Base-by-base conservation (phyloP, 2,113 vertebrate genomes). In the Pelvicachromis taeniatus region DNA sequence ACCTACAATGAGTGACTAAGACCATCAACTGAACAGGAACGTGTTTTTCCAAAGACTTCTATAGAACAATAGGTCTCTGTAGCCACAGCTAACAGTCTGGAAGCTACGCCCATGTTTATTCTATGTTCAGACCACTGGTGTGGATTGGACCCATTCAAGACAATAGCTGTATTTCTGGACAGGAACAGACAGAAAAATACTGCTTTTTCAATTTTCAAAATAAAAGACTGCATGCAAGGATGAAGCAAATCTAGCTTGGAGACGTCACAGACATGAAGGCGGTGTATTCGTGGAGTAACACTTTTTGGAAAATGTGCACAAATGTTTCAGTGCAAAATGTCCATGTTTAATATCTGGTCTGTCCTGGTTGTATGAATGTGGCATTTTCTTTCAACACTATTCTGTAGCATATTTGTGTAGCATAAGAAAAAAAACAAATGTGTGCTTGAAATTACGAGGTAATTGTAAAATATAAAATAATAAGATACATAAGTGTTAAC, bases 331-430 rank as follows among this genome's bases (percentile, higher is more conserved):
- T 75, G 4, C 23, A 19, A 8, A 14, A 5, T 5, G 12, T 48
- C 45, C 14, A n/a, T 10, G 52, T 53, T 2, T n/a, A 10, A n/a
- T 21, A n/a, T 53, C 19, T 52, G 17, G 17, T 8, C 17, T 52
- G 9, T n/a, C 19, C 52, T 4, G 9, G 40, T 48, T 48, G 40
- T 73, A 29, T 61, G 58, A 61, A 7, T 56, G 2, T 5, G 14
- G 55, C 8, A 38, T 38, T 38, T 9, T 31, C 0, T 1, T 59
- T 63, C 17, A n/a, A n/a, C 17, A n/a, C 59, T 63, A 12, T 1
- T 63, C 31, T 63, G n/a, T 63, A 63, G 17, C 59, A 63, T n/a
- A 63, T 0, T 63, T 63, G 6, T 63, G 17, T 63, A 0, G 31
- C 35, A 31, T 1, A 59, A 0, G 1, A 26, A 17, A 61, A 61